These are phyloP conservation scores for Cheumatopsyche charites DNA, from an alignment of 1,140 invertebrate species.

Conservation along the genomic window DNA sequence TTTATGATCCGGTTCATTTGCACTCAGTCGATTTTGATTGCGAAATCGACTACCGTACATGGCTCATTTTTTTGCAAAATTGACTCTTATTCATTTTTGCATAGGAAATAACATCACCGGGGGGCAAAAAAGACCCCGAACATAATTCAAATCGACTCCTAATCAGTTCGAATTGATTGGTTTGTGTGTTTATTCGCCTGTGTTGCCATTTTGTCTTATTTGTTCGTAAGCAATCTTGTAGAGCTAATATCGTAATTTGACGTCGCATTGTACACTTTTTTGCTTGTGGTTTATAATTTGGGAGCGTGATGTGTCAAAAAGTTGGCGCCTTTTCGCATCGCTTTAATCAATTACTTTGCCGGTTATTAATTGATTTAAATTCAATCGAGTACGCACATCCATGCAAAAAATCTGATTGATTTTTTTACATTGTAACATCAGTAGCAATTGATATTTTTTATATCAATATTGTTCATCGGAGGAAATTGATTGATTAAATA, in stretches of 20 bases:
- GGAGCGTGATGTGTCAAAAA: slow-evolving; percentile 10
- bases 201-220: slow-evolving; percentile 4
- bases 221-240: background rate
- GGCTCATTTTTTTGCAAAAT: slow-evolving; percentile 1
- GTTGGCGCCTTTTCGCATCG: background rate
- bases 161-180: background rate
- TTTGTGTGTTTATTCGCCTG: slow-evolving; percentile 11
- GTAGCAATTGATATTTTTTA: no score
- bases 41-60: slow-evolving; percentile 26
- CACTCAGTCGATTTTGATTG: background rate
- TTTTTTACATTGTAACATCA: no score
- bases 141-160: slow-evolving; percentile 19
- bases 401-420: no score
- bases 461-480: no score
- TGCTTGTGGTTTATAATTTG: slow-evolving; percentile 17
- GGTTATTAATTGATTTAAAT: no score
- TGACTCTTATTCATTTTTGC: background rate
- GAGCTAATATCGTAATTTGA: background rate
- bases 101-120: slow-evolving; percentile 32
- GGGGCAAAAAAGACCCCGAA: slow-evolving; percentile 4
- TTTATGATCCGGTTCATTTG: background rate
- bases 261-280: slow-evolving; percentile 2
- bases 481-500: no score
- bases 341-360: background rate
- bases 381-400: no score